Base-by-base conservation (phyloP, 2,888 invertebrate genomes). In the Hemaris fuciformis region DNA sequence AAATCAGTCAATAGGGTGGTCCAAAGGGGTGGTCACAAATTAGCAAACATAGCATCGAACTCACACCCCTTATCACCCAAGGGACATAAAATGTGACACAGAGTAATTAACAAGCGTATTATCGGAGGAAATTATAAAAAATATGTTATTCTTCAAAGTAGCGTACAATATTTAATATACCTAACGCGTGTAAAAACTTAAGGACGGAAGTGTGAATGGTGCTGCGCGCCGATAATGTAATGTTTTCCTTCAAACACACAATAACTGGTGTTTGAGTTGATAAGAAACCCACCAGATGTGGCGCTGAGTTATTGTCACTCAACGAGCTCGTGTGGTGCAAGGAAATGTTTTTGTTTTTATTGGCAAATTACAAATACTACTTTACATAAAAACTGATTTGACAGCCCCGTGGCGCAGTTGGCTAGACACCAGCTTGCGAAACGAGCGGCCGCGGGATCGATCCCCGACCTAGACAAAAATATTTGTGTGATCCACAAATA, bases 251-350 rank as follows among this genome's bases (percentile, higher is more conserved):
- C 81, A 79, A 77, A 84, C 13, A 81, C 75, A 83, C 77, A 84
- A 83, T 82, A 80, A 79, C 81, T 83, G 76, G 81, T 79, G 87
- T 83, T 83, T 82, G 82, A 85, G 82, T 70, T 80, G 89, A 89
- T 89, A 90, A 90, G 88, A 84, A 85, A 79, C 76, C 65, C 66
- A 70, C 84, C 91, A 90, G 88, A 90, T 91, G 90, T 82, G 78
- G 80, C 67, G 72, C 74, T 71, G 74, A 76, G 75, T 76, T 75
- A 70, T 72, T 74, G 72, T 71, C 64, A 64, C 64, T 64, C 63
- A 64, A 62, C 67, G 66, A 63, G 53, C 64, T 67, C 62, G 46
- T 57, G 34, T 56, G 72, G 69, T 64, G 27, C 65, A 76, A 76
- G 70, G 4, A 38, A 38, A 38, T 38, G 38, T 5, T 38, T 38